A percentile compares a stretch with the other conserved stretches of the same genome.
These are phyloP conservation scores for Serripes groenlandicus DNA, from an alignment of 2,888 invertebrate species.

Conservation along the genomic window DNA sequence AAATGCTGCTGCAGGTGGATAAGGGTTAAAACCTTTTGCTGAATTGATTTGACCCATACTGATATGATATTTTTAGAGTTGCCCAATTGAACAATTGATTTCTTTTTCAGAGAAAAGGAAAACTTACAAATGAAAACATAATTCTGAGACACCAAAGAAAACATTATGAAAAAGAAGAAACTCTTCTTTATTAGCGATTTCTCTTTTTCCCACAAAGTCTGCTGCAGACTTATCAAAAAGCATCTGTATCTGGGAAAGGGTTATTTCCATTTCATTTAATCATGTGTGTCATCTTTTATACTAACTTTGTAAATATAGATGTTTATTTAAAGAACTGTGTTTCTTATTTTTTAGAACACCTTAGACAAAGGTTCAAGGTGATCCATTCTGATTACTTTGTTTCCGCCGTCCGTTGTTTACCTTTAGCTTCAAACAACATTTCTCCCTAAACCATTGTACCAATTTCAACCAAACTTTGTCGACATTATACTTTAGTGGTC, in stretches of 20 bases:
- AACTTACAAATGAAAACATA: not conserved
- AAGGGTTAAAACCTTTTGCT: not conserved
- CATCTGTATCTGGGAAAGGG: not conserved
- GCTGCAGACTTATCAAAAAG: not conserved
- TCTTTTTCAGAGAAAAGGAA: no score
- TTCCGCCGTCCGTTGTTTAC: no score
- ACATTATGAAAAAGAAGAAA: constrained; percentile 7
- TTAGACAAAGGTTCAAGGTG: no score
- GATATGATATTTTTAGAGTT: no score
- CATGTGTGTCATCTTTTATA: not conserved
- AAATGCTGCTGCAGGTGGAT: not conserved
- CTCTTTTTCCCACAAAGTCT: not conserved
- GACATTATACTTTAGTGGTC: no score
- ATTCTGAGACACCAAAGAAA: not conserved
- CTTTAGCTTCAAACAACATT: no score
- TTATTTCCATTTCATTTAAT: not conserved
- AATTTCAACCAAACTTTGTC: no score
- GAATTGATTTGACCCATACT: not conserved
- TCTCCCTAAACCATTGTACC: no score
- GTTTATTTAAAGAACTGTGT: no score
- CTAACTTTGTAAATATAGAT: no score
- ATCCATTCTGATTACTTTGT: no score
- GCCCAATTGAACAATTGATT: not conserved
- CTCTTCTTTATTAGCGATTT: not conserved
- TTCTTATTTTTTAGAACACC: no score